A percentile compares a stretch with the other conserved stretches of the same genome.
phyloP scores from a whole-genome alignment of 37 sponge, comb jelly and placozoan genomes.

The Haliclona indistincta region DNA sequence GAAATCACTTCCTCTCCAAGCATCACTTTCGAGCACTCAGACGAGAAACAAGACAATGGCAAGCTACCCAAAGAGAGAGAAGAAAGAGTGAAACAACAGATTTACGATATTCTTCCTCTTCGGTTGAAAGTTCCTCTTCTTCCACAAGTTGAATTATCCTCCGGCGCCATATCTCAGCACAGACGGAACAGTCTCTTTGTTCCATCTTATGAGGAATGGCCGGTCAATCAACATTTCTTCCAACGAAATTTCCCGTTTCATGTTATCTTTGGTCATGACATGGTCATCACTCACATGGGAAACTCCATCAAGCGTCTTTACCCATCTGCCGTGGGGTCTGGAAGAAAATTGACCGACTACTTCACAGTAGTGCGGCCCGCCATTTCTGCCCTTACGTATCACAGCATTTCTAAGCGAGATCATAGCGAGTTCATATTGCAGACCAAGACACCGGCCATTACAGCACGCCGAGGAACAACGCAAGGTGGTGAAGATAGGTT shows the following conservation, averaged over 20 bases:
- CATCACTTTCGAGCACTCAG: too few species aligned
- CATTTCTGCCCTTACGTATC: constrained; percentile 25
- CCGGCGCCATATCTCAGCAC: background rate
- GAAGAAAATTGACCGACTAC: constrained; percentile 29
- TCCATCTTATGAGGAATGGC: constrained; percentile 24
- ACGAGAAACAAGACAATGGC: too few species aligned
- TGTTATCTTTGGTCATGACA: constrained; percentile 59
- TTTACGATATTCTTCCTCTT: too few species aligned
- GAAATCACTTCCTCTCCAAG: too few species aligned
- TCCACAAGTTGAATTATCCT: background rate
- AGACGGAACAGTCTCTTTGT: constrained; percentile 7
- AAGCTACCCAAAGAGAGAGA: too few species aligned
- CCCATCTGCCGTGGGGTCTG: constrained; percentile 16
- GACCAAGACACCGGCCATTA: background rate
- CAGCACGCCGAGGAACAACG: background rate
- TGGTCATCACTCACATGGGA: constrained; percentile 59
- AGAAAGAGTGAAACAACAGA: too few species aligned
- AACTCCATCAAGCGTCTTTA: constrained; percentile 57
- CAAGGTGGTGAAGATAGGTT: background rate
- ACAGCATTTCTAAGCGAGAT: constrained; percentile 19
- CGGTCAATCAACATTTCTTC: constrained; percentile 39
- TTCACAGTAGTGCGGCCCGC: constrained; percentile 52
- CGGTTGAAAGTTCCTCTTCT: too few species aligned
- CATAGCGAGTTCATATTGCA: constrained; percentile 49
- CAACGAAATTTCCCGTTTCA: constrained; percentile 78